Conservation (phyloP, 2,888 invertebrate genomes). For the Melipona beecheii region DNA sequence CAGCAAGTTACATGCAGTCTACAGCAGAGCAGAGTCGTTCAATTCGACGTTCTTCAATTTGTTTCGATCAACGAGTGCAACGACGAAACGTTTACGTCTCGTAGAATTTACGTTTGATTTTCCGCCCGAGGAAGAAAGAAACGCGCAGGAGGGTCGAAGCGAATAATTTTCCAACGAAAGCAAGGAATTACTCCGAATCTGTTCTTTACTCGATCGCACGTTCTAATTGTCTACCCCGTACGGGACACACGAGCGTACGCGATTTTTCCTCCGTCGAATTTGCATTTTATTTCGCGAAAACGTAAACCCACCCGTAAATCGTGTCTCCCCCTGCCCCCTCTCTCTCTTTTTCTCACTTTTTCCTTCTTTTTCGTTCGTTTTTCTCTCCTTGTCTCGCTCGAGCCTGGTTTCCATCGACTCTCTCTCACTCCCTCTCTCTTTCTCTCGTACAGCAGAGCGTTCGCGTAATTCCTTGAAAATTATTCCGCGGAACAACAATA, state of each 20-base stretch:
- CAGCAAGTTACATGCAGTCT: no score
- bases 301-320: constrained; percentile 38
- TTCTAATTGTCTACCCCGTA: constrained; percentile 29
- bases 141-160: no score
- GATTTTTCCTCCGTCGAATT: constrained; percentile 32
- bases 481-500: constrained; percentile 57
- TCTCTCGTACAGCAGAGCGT: constrained; percentile 7
- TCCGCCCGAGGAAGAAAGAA: not conserved
- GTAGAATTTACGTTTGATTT: not conserved
- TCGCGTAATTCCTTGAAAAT: constrained; percentile 58
- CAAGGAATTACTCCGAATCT: not conserved
- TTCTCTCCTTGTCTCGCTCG: constrained; percentile 10
- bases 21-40: no score
- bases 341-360: not conserved
- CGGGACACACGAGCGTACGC: constrained; percentile 24
- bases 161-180: not conserved
- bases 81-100: no score
- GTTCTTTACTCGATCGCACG: not conserved
- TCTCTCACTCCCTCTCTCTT: no score
- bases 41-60: no score
- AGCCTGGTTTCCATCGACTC: constrained; percentile 38
- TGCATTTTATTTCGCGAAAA: constrained; percentile 50
- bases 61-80: no score
- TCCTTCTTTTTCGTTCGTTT: not conserved
- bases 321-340: not conserved